These are phyloP conservation scores for Hetaerina titia DNA, from an alignment of 2,888 invertebrate genomes.

Conservation along the genomic window DNA sequence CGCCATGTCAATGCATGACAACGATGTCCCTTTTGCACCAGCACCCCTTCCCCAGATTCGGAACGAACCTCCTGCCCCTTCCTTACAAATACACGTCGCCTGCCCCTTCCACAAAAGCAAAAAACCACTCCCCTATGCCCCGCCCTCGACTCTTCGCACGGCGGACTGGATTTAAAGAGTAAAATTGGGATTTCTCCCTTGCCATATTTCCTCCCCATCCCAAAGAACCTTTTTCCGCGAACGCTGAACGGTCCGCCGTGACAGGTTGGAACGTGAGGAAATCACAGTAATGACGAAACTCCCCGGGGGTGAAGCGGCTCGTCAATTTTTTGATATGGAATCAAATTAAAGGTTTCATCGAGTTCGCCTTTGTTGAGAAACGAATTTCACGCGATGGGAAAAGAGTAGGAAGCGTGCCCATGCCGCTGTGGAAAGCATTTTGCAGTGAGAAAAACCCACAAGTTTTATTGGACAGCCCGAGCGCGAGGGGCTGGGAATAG, in stretches of 20 bases:
- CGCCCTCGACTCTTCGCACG: neutral
- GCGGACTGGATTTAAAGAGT: neutral
- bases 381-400: too few species aligned
- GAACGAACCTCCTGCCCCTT: neutral
- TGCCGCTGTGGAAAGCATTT: too few species aligned
- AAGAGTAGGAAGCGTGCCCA: too few species aligned
- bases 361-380: too few species aligned
- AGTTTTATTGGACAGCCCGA: too few species aligned
- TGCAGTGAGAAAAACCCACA: too few species aligned
- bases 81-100: neutral
- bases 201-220: too few species aligned
- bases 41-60: too few species aligned
- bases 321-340: slow-evolving; percentile 4
- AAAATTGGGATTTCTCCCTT: neutral
- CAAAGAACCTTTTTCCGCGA: too few species aligned
- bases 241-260: neutral
- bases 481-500: too few species aligned
- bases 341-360: slow-evolving; percentile 11
- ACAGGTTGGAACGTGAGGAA: neutral
- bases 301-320: neutral
- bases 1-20: neutral
- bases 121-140: neutral
- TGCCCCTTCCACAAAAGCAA: neutral
- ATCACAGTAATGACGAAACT: neutral
- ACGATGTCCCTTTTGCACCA: neutral